These are phyloP conservation scores for Rhinatrema bivittatum DNA, from an alignment of 2,797 vertebrate genomes.

Conservation along the genomic window DNA sequence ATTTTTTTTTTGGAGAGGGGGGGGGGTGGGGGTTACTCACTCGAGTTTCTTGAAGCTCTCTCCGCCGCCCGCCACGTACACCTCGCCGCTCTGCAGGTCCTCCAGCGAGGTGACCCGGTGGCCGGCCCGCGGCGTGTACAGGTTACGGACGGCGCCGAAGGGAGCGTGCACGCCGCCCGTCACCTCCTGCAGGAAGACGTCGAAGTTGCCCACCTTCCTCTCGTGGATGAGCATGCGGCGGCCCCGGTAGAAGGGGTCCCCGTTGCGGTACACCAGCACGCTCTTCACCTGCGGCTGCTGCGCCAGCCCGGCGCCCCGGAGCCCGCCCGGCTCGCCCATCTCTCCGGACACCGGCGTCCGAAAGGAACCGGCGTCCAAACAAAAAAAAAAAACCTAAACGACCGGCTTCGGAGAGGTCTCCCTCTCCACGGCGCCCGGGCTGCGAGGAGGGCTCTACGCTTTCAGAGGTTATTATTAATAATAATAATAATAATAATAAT, in stretches of 20 bases:
- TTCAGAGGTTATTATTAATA: too few relatives aligned
- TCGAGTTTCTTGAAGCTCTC: constrained; percentile 91
- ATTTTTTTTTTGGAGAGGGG: too few relatives aligned
- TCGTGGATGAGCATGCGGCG: constrained; percentile 85
- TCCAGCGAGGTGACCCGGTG: constrained; percentile 79
- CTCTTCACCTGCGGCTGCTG: constrained; percentile 84
- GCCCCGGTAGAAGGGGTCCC: constrained; percentile 84
- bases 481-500: too few relatives aligned
- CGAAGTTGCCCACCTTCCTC: constrained; percentile 80
- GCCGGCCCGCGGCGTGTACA: constrained; percentile 84
- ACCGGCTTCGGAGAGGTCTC: too few relatives aligned
- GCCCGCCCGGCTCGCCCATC: too few relatives aligned
- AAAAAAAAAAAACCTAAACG: too few relatives aligned
- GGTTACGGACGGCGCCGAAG: constrained; percentile 89
- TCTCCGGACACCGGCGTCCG: neutral
- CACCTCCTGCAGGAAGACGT: constrained; percentile 84
- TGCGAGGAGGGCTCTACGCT: too few relatives aligned
- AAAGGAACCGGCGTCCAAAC: too few relatives aligned
- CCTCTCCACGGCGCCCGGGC: too few relatives aligned
- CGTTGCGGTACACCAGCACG: constrained; percentile 84
- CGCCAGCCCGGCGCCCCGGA: constrained; percentile 2
- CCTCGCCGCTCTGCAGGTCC: constrained; percentile 78
- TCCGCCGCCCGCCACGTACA: constrained; percentile 87
- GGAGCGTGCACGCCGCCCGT: constrained; percentile 80
- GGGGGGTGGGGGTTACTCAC: too few relatives aligned